A percentile compares a stretch with the other conserved stretches of the same genome.
phyloP scores from a whole-genome alignment of 1,140 invertebrate genomes.

The Drosophila setifemur region DNA sequence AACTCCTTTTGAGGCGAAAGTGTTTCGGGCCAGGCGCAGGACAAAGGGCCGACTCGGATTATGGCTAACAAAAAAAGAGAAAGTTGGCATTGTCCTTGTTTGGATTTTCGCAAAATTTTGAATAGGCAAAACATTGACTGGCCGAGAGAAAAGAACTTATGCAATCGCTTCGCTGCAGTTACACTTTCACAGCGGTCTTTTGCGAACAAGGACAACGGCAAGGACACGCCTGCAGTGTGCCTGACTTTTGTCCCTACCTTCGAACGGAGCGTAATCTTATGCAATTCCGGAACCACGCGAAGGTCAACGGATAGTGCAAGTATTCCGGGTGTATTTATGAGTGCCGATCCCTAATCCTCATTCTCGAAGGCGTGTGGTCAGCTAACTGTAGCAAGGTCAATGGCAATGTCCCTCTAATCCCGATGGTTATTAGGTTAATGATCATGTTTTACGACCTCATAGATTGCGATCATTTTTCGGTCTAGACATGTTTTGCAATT shows the following conservation, averaged over 20 bases:
- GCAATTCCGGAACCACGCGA: constrained; percentile 41
- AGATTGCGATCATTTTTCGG: constrained; percentile 21
- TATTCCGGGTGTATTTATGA: constrained; percentile 33
- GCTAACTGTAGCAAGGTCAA: constrained; percentile 71
- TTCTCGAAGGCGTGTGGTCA: constrained; percentile 10
- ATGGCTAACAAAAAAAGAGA: constrained; percentile 61
- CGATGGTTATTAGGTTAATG: constrained; percentile 53
- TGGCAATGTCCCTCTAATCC: constrained; percentile 15
- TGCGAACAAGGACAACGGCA: constrained; percentile 32
- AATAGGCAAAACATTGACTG: constrained; percentile 62
- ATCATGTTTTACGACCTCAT: constrained; percentile 61
- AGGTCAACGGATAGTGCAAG: constrained; percentile 70
- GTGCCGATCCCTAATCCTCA: constrained; percentile 31
- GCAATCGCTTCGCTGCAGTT: constrained; percentile 53
- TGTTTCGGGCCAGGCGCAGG: constrained; percentile 3
- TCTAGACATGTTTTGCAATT: constrained; percentile 29
- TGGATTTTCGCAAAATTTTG: constrained; percentile 50
- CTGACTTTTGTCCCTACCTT: constrained; percentile 2
- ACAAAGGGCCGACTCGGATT: constrained; percentile 58
- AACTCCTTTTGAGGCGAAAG: constrained; percentile 43
- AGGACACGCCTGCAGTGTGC: constrained; percentile 44
- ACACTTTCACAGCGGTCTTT: constrained; percentile 46
- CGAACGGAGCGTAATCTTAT: constrained; percentile 52
- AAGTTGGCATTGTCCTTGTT: constrained; percentile 57
- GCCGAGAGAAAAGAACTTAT: constrained; percentile 48